phyloP scores from a whole-genome alignment of 2,888 invertebrate species.

The Zygothrica quintamaculata region DNA sequence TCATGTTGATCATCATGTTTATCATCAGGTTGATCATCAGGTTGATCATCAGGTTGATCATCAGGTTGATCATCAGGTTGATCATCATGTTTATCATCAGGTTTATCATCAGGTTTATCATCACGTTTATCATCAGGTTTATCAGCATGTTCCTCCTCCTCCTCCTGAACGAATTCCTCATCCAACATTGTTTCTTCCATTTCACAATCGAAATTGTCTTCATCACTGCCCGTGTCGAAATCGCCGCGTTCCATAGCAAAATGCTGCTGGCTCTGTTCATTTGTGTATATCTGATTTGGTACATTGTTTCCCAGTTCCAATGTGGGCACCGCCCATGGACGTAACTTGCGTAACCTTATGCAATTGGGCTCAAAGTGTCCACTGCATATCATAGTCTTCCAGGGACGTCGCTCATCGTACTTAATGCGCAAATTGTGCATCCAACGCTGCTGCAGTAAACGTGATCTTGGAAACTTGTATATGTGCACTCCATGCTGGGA shows the following conservation, averaged over 20 bases:
- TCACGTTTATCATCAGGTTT: too few relatives aligned
- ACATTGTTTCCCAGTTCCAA: conserved; percentile 72
- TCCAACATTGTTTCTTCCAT: conserved; percentile 9
- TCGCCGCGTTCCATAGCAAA: conserved; percentile 6
- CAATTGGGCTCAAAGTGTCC: conserved; percentile 67
- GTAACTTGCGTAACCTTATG: conserved; percentile 63
- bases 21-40: too few relatives aligned
- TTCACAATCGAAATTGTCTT: too few relatives aligned
- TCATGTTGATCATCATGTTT: too few relatives aligned
- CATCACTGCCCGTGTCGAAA: conserved; percentile 27
- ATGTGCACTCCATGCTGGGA: conserved; percentile 67
- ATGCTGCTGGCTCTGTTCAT: conserved; percentile 53
- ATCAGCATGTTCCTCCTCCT: too few relatives aligned
- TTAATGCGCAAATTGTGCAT: conserved; percentile 66
- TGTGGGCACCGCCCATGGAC: conserved; percentile 80
- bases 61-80: too few relatives aligned
- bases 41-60: too few relatives aligned
- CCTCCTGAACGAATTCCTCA: conserved; percentile 35
- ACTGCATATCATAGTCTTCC: conserved; percentile 74
- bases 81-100: conserved; percentile 34
- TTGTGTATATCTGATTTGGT: conserved; percentile 57
- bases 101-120: too few relatives aligned
- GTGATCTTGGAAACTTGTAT: conserved; percentile 68
- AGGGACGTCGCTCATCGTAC: conserved; percentile 68
- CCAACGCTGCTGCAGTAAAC: conserved; percentile 61